phyloP scores from a whole-genome alignment of 2,113 vertebrate genomes.

The Polypterus senegalus region DNA sequence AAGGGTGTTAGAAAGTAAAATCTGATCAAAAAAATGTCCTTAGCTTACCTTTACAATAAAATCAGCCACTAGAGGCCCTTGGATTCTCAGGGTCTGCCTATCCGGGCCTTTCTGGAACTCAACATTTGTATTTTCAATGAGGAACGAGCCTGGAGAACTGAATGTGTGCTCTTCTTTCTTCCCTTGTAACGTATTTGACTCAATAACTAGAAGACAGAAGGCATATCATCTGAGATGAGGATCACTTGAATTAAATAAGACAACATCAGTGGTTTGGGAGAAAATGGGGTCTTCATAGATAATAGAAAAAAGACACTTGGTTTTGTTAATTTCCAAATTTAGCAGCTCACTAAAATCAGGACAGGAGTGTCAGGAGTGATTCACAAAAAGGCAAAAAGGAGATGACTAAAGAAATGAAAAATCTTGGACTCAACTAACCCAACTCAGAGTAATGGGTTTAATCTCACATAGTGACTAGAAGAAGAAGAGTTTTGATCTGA shows the following conservation, averaged over 20 bases:
- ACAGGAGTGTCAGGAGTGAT: too few species aligned
- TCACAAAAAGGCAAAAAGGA: too few species aligned
- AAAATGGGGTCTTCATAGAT: conserved; percentile 2
- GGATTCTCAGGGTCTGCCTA: conserved; percentile 62
- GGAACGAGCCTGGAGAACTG: conserved; percentile 46
- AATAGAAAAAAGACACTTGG: conserved; percentile 4
- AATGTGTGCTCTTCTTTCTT: conserved; percentile 61
- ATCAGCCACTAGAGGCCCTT: conserved; percentile 69
- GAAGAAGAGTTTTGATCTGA: too few species aligned
- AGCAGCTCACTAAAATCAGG: too few species aligned
- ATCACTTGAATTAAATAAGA: not conserved
- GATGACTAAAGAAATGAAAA: too few species aligned
- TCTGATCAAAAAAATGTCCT: not conserved
- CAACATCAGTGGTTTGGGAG: too few species aligned
- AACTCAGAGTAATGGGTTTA: too few species aligned
- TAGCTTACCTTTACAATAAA: conserved; percentile 76
- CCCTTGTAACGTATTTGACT: conserved; percentile 69
- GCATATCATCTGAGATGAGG: too few species aligned
- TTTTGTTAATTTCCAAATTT: too few species aligned
- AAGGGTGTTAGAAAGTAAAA: not conserved
- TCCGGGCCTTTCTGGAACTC: conserved; percentile 69
- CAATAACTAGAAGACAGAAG: conserved; percentile 53
- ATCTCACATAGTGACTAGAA: too few species aligned
- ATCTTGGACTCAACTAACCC: too few species aligned
- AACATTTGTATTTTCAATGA: conserved; percentile 69